Percentiles rank a stretch among this genome's conserved stretches.
These are phyloP conservation scores for Peromyscus californicus DNA, from an alignment of 2,113 vertebrate species.

Conservation along the genomic window DNA sequence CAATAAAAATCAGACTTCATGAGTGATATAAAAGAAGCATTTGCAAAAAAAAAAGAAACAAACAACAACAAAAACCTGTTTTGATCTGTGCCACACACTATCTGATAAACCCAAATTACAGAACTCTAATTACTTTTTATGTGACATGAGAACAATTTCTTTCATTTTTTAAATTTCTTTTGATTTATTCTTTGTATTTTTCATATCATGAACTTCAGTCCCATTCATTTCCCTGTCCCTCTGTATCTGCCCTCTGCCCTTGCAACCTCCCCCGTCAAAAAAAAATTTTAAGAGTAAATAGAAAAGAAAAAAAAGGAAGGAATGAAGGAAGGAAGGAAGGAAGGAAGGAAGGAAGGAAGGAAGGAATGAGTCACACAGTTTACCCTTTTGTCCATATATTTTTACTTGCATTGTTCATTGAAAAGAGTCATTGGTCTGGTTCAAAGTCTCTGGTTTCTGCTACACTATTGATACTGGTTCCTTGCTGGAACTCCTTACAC, in stretches of 20 bases:
- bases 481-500: background rate
- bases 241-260: background rate
- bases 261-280: too few relatives aligned
- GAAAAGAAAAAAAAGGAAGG: background rate
- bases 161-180: background rate
- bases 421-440: accelerated
- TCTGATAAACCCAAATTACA: slow-evolving; percentile 54
- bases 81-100: slow-evolving; percentile 20
- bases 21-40: background rate
- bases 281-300: background rate
- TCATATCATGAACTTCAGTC: background rate
- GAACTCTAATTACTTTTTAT: slow-evolving; percentile 58
- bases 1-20: slow-evolving; percentile 64
- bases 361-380: too few relatives aligned
- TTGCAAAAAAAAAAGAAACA: background rate
- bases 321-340: background rate
- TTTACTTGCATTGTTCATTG: too few relatives aligned
- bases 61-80: background rate
- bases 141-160: background rate
- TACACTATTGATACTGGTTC: background rate
- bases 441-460: background rate
- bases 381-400: too few relatives aligned
- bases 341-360: too few relatives aligned
- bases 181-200: background rate
- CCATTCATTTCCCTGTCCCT: background rate